A percentile compares a stretch with the other conserved stretches of the same genome.
These are phyloP conservation scores for Haliaeetus albicilla DNA, from an alignment of 2,797 vertebrate species.

Conservation along the genomic window DNA sequence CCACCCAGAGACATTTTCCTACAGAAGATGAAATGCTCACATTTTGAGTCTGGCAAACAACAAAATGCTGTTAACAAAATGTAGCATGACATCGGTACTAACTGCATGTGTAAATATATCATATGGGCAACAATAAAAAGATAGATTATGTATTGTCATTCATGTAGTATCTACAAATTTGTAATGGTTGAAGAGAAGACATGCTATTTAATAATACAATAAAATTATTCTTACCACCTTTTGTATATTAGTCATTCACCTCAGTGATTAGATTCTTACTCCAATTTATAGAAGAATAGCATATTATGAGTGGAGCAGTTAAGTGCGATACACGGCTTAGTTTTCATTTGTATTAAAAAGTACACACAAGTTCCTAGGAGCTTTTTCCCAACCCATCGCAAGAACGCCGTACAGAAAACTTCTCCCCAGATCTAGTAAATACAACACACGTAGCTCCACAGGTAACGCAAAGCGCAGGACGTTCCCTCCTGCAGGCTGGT, in stretches of 20 bases:
- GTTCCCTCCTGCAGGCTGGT: neutral
- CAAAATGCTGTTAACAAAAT: slow-evolving; percentile 82
- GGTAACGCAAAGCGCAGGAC: neutral
- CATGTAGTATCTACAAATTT: slow-evolving; percentile 83
- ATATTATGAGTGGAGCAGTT: neutral
- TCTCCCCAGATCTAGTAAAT: neutral
- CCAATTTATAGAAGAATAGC: neutral
- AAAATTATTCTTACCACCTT: slow-evolving; percentile 86
- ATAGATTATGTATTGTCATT: slow-evolving; percentile 82
- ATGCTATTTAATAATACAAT: slow-evolving; percentile 91
- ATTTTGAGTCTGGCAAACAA: slow-evolving; percentile 63
- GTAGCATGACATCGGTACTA: slow-evolving; percentile 86
- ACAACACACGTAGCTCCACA: fast-evolving
- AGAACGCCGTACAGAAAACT: neutral
- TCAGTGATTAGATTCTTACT: neutral
- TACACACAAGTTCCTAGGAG: neutral
- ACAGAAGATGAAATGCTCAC: slow-evolving; percentile 65
- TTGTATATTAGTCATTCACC: slow-evolving; percentile 57
- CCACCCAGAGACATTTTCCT: slow-evolving; percentile 67
- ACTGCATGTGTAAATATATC: slow-evolving; percentile 89
- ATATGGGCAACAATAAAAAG: slow-evolving; percentile 68
- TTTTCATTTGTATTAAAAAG: neutral
- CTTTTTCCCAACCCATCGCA: neutral
- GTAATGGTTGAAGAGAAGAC: slow-evolving; percentile 80
- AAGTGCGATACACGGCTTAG: neutral